Base-by-base conservation (phyloP, 2,888 invertebrate genomes). In the Uropetala carovei region DNA sequence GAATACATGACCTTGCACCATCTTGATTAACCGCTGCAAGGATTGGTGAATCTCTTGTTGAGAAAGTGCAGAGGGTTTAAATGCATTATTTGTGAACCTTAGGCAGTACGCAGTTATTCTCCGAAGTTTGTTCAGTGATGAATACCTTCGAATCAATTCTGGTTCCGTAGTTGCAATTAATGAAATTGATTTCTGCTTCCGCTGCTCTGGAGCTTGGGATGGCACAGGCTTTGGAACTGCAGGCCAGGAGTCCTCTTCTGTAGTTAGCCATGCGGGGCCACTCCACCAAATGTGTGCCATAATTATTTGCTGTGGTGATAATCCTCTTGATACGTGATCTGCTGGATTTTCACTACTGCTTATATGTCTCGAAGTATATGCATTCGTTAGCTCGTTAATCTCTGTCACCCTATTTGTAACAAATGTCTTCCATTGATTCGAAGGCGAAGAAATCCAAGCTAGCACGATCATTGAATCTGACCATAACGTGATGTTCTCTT, bases 381-480 rank as follows among this genome's bases (percentile, higher is more conserved):
- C 30, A 27, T 13, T 27, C 13, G 82, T 82, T n/a, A 27, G 22
- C 27, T 82, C 30, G 13, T 82, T n/a, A 14, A 82, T 82, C 27
- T 82, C 82, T 22, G 82, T 13, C 27, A 82, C 82, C 30, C 82
- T 82, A 27, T 82, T 82, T 13, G 82, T 27, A 27, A 82, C 82
- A 82, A 82, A 82, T 82, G 82, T 82, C 27, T 82, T 82, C 82
- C 82, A 82, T n/a, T 82, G 82, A 27, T 82, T n/a, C 13, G 82
- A 82, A 8, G 7, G 82, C 27, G 22, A n/a, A 82, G 30, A 82
- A 4, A 82, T n/a, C n/a, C n/a, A n/a, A n/a, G n/a, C n/a, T n/a
- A n/a, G n/a, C n/a, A n/a, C n/a, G n/a, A n/a, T n/a, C n/a, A n/a
- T n/a, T n/a, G n/a, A n/a, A n/a, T n/a, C n/a, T n/a, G n/a, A n/a